A percentile compares a stretch with the other conserved stretches of the same genome.
Conservation (phyloP, 2,888 invertebrate species). For the Ectemnius cavifrons region DNA sequence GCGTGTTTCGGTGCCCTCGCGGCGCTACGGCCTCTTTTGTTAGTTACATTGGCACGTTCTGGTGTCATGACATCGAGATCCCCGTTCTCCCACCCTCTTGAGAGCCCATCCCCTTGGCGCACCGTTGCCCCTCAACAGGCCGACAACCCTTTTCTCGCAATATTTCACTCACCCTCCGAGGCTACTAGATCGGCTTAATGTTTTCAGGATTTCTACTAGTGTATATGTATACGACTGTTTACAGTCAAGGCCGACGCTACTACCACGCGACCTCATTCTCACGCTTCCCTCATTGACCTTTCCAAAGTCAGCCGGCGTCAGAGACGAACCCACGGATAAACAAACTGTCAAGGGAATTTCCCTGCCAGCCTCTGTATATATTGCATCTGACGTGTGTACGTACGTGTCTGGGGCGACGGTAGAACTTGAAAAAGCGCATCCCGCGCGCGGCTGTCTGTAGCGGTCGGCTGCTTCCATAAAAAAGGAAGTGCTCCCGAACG, state of each 20-base stretch:
- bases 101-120: constrained; percentile 29
- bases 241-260: not conserved
- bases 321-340: not conserved
- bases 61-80: constrained; percentile 52
- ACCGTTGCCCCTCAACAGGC: constrained; percentile 11
- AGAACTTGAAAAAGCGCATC: constrained; percentile 47
- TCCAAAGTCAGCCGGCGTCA: not conserved
- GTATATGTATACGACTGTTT: not conserved
- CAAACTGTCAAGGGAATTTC: not conserved
- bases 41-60: constrained; percentile 46
- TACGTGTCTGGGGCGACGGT: constrained; percentile 1
- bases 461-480: constrained; percentile 3
- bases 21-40: constrained; percentile 33
- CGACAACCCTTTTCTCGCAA: constrained; percentile 29
- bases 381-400: not conserved
- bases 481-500: constrained; percentile 5
- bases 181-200: constrained; percentile 30
- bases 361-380: no score
- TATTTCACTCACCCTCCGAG: constrained; percentile 52
- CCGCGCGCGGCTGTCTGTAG: constrained; percentile 11
- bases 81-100: constrained; percentile 35
- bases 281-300: constrained; percentile 13
- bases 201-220: constrained; percentile 35
- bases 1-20: constrained; percentile 38
- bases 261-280: constrained; percentile 31